These are phyloP conservation scores for Ceratosolen fusciceps DNA, from an alignment of 1,140 invertebrate species.

Conservation along the genomic window DNA sequence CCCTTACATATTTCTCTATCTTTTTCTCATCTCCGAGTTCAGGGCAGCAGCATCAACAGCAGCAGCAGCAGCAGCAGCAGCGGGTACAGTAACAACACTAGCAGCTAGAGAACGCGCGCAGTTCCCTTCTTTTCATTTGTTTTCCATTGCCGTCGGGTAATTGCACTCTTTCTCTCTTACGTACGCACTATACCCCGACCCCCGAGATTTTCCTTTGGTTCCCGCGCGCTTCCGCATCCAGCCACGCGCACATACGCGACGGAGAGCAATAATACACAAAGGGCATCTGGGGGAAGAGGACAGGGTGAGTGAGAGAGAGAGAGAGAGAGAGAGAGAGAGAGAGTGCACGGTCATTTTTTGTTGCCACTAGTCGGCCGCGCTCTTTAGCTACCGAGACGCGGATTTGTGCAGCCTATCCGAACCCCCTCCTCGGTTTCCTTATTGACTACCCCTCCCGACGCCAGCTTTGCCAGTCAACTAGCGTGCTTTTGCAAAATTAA, in stretches of 20 bases:
- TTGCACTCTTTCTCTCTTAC: constrained; percentile 66
- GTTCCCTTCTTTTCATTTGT: constrained; percentile 61
- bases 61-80: too few species aligned
- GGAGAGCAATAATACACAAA: too few species aligned
- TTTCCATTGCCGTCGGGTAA: constrained; percentile 66
- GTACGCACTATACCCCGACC: constrained; percentile 57
- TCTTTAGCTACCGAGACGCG: constrained; percentile 9
- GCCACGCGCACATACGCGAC: too few species aligned
- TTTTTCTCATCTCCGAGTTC: constrained; percentile 34
- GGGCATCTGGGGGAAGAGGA: too few species aligned
- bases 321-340: too few species aligned
- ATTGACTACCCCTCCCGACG: neutral
- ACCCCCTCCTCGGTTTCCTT: neutral
- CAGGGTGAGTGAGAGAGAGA: too few species aligned
- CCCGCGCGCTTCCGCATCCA: constrained; percentile 43
- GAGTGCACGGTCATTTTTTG: constrained; percentile 19
- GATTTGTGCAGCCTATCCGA: constrained; percentile 25
- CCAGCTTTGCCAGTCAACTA: neutral
- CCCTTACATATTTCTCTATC: constrained; percentile 14
- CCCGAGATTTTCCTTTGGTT: constrained; percentile 55
- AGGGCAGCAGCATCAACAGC: neutral
- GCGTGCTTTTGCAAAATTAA: constrained; percentile 45
- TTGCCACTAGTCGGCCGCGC: constrained; percentile 10
- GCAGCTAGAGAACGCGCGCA: constrained; percentile 10
- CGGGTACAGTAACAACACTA: too few species aligned